A percentile compares a stretch with the other conserved stretches of the same genome.
phyloP scores from a whole-genome alignment of 2,797 vertebrate species.

The Pseudomugil tenellus region DNA sequence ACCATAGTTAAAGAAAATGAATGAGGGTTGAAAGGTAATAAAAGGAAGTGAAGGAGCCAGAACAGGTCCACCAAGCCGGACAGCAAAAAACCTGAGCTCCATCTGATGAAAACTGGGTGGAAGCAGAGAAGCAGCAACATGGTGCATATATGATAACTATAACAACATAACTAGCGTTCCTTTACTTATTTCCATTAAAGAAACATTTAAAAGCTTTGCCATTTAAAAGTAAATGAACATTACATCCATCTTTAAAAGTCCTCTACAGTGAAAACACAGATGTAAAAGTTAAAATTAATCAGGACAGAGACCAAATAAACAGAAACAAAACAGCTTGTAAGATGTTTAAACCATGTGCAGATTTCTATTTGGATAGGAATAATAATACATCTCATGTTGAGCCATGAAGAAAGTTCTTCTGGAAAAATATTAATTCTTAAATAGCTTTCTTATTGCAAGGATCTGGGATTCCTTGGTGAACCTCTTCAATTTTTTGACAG shows the following conservation, averaged over 20 bases:
- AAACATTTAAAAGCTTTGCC: constrained; percentile 16
- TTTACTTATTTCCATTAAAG: constrained; percentile 8
- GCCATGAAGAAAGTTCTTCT: neutral
- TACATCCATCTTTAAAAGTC: neutral
- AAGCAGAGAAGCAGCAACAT: constrained; percentile 67
- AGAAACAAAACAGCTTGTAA: neutral
- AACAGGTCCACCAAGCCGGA: constrained; percentile 55
- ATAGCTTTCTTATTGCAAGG: neutral
- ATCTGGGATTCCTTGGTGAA: neutral
- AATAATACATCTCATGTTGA: neutral
- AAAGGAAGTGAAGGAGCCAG: constrained; percentile 46
- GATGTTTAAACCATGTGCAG: neutral
- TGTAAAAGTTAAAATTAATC: neutral
- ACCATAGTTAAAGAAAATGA: constrained; percentile 61
- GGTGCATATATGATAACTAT: constrained; percentile 67
- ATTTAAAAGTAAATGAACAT: neutral
- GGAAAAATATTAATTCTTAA: neutral
- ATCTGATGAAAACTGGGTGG: constrained; percentile 51
- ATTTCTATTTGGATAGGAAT: neutral
- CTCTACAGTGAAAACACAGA: neutral
- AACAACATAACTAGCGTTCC: constrained; percentile 11
- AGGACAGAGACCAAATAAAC: neutral
- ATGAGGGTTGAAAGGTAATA: constrained; percentile 60
- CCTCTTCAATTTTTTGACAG: neutral
- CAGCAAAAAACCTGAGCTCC: constrained; percentile 47